Conservation (phyloP, 2,113 vertebrate genomes). For the Catagonus wagneri region DNA sequence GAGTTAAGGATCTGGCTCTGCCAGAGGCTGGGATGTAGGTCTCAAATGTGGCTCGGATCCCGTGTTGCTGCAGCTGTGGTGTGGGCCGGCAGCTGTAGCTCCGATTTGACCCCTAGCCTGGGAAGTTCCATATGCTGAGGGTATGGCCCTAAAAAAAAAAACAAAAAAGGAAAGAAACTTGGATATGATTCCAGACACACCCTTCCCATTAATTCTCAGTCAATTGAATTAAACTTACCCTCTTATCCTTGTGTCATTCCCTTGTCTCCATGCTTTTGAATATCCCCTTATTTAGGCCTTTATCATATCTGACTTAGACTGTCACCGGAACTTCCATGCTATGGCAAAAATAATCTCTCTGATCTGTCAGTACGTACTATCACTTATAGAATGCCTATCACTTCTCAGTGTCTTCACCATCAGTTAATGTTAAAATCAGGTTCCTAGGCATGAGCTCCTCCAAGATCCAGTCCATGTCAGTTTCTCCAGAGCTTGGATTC, state of each 20-base stretch:
- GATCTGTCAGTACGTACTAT: background rate
- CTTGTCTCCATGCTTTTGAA: conserved; percentile 35
- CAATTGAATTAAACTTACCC: background rate
- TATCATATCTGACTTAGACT: background rate
- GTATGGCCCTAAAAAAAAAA: too few species aligned
- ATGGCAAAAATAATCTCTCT: background rate
- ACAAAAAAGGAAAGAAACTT: background rate
- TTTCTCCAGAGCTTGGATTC: background rate
- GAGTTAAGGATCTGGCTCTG: too few species aligned
- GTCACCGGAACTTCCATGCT: background rate
- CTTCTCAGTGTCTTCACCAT: background rate
- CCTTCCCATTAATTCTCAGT: background rate
- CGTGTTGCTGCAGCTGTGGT: too few species aligned
- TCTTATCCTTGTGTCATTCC: background rate
- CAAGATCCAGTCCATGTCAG: background rate
- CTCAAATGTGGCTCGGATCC: too few species aligned
- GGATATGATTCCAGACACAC: background rate
- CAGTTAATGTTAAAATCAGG: background rate
- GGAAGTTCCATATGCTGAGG: too few species aligned
- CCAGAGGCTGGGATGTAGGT: too few species aligned
- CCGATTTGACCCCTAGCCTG: too few species aligned
- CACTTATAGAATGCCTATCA: background rate
- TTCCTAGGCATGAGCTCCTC: background rate
- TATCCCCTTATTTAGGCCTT: background rate
- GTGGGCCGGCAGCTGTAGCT: too few species aligned